A percentile compares a stretch with the other conserved stretches of the same genome.
Conservation (phyloP, 2,797 vertebrate genomes). For the Delichon dasypus region DNA sequence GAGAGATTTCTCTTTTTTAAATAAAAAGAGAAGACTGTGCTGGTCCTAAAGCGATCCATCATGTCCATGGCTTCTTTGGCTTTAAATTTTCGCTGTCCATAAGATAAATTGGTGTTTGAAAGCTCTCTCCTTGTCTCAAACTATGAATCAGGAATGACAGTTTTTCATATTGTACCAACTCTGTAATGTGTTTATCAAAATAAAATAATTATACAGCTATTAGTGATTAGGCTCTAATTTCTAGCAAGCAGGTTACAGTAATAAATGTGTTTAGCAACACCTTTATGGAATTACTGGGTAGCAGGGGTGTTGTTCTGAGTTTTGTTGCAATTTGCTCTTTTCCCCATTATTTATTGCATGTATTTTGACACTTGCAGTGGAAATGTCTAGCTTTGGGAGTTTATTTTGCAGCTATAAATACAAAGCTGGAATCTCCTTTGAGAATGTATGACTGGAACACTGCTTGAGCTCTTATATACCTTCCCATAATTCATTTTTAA, state of each 20-base stretch:
- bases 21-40: neutral
- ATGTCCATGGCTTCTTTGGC: neutral
- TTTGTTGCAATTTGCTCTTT: neutral
- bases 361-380: neutral
- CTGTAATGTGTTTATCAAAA: neutral
- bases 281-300: neutral
- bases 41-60: neutral
- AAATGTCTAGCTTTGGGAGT: neutral
- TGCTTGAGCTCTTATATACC: constrained; percentile 14
- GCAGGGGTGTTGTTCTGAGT: neutral
- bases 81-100: neutral
- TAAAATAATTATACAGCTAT: neutral
- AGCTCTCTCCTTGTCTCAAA: neutral
- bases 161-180: neutral
- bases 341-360: neutral
- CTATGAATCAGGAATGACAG: neutral
- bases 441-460: neutral
- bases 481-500: constrained; percentile 24
- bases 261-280: neutral
- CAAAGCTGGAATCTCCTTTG: constrained; percentile 17
- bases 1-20: neutral
- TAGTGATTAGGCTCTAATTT: neutral
- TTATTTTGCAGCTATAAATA: constrained; percentile 35
- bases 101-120: neutral
- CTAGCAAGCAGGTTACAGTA: neutral